Base-by-base conservation (phyloP, 2,113 vertebrate genomes). In the Chloropsis hardwickii region DNA sequence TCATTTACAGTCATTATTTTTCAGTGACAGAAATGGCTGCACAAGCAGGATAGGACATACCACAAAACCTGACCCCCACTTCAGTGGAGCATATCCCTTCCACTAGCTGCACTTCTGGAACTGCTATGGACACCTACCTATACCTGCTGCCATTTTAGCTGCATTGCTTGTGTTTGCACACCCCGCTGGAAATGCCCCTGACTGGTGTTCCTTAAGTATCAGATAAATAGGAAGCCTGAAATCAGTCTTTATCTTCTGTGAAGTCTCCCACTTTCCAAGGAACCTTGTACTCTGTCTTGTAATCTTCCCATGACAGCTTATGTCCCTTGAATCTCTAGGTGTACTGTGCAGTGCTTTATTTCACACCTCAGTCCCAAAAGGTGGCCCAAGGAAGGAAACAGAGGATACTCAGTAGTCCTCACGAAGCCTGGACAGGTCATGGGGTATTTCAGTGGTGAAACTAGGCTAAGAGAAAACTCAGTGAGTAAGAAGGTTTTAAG, bases 71-170 rank as follows among this genome's bases (percentile, higher is more conserved):
- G 28, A 54, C 28, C 12, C 31, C 5, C 29, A 12, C 4, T 51
- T 37, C 33, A 31, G 0, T 4, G 14, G 29, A 7, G 5, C 1
- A 1, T 31, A 15, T 44, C 10, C 10, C 6, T 78, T 54, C 39
- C 17, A 3, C 28, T 18, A 47, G 8, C 11, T 70, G 9, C 12
- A 24, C 3, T 22, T 79, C 31, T 70, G 51, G 27, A 42, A 33
- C 25, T 12, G 18, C 35, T 39, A 1, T 21, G 28, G 45, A 61
- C 5, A 2, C 11, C 28, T 33, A 5, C 0, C 2, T 14, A 37
- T 37, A 18, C 2, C 12, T 33, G 14, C 16, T 73, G 11, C 27
- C 4, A 0, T 21, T 61, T 56, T 23, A 79, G 9, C 18, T 69
- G 31, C 27, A 69, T 60, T 56, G 11, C 7, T n/a, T 78, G 9